These are phyloP conservation scores for Schizaphis graminum DNA, from an alignment of 2,888 invertebrate species.

Conservation along the genomic window DNA sequence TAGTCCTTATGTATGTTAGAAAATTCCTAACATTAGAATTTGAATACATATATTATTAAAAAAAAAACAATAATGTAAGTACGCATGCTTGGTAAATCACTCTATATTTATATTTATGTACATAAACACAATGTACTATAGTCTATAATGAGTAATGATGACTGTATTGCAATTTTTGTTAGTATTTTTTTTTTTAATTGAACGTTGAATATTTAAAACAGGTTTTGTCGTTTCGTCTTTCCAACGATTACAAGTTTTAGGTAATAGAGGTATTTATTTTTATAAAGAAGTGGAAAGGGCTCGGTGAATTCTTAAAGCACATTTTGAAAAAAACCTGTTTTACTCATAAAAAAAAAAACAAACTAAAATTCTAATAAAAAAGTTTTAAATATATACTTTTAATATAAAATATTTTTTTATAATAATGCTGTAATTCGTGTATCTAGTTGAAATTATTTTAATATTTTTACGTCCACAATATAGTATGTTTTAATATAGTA, in stretches of 20 bases:
- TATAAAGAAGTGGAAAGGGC: neutral
- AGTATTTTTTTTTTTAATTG: neutral
- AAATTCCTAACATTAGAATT: neutral
- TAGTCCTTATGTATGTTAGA: too few relatives aligned
- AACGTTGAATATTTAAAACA: neutral
- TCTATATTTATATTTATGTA: neutral
- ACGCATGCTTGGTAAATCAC: neutral
- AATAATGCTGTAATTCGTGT: neutral
- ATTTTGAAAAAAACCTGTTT: neutral
- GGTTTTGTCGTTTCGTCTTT: neutral
- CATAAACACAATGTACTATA: neutral
- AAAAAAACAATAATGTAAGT: neutral
- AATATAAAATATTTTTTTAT: neutral
- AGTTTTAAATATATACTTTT: neutral
- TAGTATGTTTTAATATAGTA: neutral
- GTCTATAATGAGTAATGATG: neutral
- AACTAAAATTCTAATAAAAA: neutral
- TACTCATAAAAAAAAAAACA: neutral
- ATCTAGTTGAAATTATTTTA: neutral
- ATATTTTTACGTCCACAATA: neutral
- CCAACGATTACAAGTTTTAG: neutral
- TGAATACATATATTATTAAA: neutral
- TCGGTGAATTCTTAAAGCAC: neutral
- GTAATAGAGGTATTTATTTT: neutral
- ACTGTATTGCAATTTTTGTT: neutral